Evolutionary conservation across 2,888 invertebrate species (phyloP), one percentile per base, ranked within the genome.

Genomic region (Cheilosia vulpina): DNA sequence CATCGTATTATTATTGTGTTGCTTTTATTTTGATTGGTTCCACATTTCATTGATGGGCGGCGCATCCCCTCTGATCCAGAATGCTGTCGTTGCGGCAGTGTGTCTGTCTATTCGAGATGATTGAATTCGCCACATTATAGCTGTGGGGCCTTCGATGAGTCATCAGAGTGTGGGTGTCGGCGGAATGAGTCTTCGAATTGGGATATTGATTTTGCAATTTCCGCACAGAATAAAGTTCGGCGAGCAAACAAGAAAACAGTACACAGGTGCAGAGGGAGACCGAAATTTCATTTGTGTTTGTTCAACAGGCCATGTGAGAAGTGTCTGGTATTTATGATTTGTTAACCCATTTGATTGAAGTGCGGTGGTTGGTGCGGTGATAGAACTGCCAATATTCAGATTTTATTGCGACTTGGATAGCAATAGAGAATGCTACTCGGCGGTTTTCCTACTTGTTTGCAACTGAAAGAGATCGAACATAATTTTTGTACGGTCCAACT

Each of bases 121-220:
- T 50, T 6, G 50, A 31, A 68, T 76, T 45, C 65, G n/a, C 17
- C 17, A 2, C n/a, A 15, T 21, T 2, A n/a, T n/a, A 34, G 34
- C 52, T 45, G 63, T 45, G 24, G 41, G 38, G 58, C 11, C 52
- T 77, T 71, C 24, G 58, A 58, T 82, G 82, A 82, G 77, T 82
- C 82, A 82, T 82, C 82, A 66, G 45, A 27, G 27, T 66, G 45
- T 66, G 45, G 31, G 69, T 65, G 50, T 27, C 7, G 6, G 5
- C 7, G 21, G 21, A 65, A 69, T 69, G 69, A 58, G 47, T 43
- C 71, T 66, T 82, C 65, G 47, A 55, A 71, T 71, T 82, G 53
- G 77, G 82, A 66, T 82, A 82, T 82, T 82, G 82, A 82, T 82
- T 82, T 82, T 82, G 82, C 71, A 82, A 82, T 82, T 77, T 82